phyloP scores from a whole-genome alignment of 2,888 invertebrate genomes.

The Cosmorhoe ocellata region DNA sequence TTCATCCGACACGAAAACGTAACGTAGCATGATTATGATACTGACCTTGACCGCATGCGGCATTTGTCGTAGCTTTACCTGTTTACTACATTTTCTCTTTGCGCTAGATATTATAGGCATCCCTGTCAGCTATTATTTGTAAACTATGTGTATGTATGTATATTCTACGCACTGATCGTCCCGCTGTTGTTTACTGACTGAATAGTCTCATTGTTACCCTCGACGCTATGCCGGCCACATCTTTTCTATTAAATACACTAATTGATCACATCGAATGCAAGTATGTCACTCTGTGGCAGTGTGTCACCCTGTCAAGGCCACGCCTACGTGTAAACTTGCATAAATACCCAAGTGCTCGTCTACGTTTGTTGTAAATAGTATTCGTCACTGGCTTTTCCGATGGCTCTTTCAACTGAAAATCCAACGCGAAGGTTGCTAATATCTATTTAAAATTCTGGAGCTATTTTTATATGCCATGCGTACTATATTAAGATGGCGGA shows the following conservation, averaged over 20 bases:
- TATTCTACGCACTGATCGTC: conserved; percentile 21
- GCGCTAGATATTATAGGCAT: no score
- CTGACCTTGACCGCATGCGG: background rate
- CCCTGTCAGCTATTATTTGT: no score
- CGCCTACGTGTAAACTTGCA: conserved; percentile 25
- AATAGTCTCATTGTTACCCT: conserved; percentile 23
- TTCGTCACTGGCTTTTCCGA: conserved; percentile 3
- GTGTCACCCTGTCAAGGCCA: conserved; percentile 48
- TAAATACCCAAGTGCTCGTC: conserved; percentile 36
- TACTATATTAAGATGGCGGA: conserved; percentile 13
- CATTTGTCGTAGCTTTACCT: background rate
- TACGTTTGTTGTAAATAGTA: conserved; percentile 18
- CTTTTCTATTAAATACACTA: conserved; percentile 26
- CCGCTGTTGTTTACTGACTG: conserved; percentile 19
- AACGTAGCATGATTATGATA: no score
- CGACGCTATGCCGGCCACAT: conserved; percentile 12
- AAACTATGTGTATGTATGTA: no score
- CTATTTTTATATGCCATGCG: conserved; percentile 30
- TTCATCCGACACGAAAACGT: background rate
- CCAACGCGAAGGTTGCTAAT: conserved; percentile 23
- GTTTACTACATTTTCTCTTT: no score
- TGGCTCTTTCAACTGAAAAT: conserved; percentile 15
- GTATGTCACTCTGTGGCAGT: conserved; percentile 33
- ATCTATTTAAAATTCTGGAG: conserved; percentile 31
- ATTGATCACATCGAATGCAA: conserved; percentile 20